phyloP scores from a whole-genome alignment of 2,888 invertebrate species.

The Aromia moschata region DNA sequence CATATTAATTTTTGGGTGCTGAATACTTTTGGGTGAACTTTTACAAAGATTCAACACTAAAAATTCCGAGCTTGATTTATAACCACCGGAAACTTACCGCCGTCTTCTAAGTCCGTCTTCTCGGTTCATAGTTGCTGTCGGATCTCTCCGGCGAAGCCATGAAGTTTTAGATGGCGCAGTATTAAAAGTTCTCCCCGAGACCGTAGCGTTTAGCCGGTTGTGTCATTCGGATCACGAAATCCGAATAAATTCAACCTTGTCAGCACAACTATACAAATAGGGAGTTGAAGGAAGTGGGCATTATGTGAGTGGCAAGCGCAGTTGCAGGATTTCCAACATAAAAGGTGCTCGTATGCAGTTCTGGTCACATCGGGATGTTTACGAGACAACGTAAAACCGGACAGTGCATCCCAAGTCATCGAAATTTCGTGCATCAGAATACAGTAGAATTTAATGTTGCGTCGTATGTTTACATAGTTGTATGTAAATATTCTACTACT shows the following conservation, averaged over 20 bases:
- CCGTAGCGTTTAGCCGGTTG: neutral
- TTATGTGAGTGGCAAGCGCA: neutral
- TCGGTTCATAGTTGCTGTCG: neutral
- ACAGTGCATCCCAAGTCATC: too few species aligned
- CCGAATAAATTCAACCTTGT: conserved; percentile 18
- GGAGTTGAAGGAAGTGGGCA: conserved; percentile 3
- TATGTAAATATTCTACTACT: too few species aligned
- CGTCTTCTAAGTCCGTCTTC: neutral
- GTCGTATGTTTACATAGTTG: too few species aligned
- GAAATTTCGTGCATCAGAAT: too few species aligned
- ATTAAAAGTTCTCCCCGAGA: conserved; percentile 10
- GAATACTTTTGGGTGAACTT: too few species aligned
- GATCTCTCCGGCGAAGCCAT: neutral
- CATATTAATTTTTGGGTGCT: too few species aligned
- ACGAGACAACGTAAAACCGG: too few species aligned
- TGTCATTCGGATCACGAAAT: conserved; percentile 15
- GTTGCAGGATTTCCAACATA: too few species aligned
- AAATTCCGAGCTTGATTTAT: neutral
- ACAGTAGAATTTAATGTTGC: too few species aligned
- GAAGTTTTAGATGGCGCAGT: neutral
- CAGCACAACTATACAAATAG: conserved; percentile 11
- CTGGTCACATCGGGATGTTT: too few species aligned
- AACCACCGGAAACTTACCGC: neutral
- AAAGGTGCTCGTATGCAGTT: too few species aligned
- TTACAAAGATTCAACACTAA: too few species aligned